Evolutionary conservation across 2,113 vertebrate genomes (phyloP).

Genomic region (Todiramphus saurophagus): DNA sequence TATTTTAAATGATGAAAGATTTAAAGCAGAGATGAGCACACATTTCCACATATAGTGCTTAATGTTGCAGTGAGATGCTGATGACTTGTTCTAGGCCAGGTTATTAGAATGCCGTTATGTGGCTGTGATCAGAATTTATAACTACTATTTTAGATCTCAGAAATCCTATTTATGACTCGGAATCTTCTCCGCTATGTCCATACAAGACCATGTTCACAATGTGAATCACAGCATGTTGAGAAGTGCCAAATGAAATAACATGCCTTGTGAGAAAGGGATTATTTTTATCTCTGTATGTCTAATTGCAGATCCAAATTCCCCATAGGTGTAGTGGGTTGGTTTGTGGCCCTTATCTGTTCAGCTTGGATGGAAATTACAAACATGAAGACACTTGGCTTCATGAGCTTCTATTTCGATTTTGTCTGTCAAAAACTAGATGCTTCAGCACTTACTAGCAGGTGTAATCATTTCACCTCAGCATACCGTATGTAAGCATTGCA

Average conservation of each 20-base stretch:
- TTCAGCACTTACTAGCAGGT: not conserved
- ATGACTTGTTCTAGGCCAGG: not conserved
- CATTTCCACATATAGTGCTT: not conserved
- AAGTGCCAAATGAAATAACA: not conserved
- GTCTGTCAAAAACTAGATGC: not conserved
- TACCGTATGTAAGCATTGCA: not conserved
- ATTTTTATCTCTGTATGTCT: not conserved
- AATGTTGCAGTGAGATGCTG: not conserved
- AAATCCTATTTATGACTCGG: not conserved
- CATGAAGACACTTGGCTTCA: not conserved
- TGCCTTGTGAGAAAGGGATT: not conserved
- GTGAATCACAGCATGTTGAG: not conserved
- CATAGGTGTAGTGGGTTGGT: not conserved
- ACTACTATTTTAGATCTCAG: not conserved
- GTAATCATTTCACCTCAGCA: not conserved
- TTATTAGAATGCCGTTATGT: not conserved
- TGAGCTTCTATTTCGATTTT: not conserved
- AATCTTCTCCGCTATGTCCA: not conserved
- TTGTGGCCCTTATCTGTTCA: not conserved
- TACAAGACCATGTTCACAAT: not conserved
- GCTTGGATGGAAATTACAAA: not conserved
- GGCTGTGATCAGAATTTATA: not conserved
- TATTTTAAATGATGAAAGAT: not conserved
- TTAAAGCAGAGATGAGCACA: not conserved
- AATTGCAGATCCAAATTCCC: not conserved